Percentiles rank a stretch among this genome's conserved stretches.
Conservation (phyloP, 2,113 vertebrate genomes). For the Nothocercus julius region DNA sequence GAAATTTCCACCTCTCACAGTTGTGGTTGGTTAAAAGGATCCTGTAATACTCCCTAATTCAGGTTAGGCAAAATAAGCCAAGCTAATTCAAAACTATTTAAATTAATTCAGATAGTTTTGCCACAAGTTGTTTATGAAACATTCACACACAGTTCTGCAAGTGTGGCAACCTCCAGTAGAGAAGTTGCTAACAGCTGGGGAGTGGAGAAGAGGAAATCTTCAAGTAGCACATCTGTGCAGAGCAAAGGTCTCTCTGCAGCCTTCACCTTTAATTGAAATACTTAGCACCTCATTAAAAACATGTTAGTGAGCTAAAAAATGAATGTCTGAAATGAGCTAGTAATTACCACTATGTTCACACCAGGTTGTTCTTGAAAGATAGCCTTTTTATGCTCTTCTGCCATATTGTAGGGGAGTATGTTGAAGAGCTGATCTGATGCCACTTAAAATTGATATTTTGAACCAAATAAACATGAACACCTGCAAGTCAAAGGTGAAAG, state of each 20-base stretch:
- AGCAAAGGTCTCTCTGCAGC: not conserved
- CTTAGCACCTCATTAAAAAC: not conserved
- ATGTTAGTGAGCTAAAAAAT: not conserved
- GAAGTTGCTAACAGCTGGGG: not conserved
- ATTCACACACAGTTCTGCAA: not conserved
- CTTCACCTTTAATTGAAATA: not conserved
- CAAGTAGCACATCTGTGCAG: not conserved
- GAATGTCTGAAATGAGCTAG: not conserved
- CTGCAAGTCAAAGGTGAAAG: not conserved
- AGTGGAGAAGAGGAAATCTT: not conserved
- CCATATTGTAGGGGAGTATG: not conserved
- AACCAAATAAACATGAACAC: not conserved
- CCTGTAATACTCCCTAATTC: not conserved
- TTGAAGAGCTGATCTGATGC: not conserved
- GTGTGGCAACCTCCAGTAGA: not conserved
- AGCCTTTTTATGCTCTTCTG: not conserved
- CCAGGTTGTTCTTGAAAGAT: not conserved
- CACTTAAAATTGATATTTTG: not conserved
- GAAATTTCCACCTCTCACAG: not conserved
- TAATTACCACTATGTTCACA: not conserved
- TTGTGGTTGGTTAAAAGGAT: not conserved
- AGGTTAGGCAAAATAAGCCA: not conserved
- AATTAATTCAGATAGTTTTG: not conserved
- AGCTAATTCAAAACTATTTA: slow-evolving; percentile 15
- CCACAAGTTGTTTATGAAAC: not conserved